A percentile compares a stretch with the other conserved stretches of the same genome.
These are phyloP conservation scores for Halcyon chelicuti DNA, from an alignment of 2,797 vertebrate species.

Conservation along the genomic window DNA sequence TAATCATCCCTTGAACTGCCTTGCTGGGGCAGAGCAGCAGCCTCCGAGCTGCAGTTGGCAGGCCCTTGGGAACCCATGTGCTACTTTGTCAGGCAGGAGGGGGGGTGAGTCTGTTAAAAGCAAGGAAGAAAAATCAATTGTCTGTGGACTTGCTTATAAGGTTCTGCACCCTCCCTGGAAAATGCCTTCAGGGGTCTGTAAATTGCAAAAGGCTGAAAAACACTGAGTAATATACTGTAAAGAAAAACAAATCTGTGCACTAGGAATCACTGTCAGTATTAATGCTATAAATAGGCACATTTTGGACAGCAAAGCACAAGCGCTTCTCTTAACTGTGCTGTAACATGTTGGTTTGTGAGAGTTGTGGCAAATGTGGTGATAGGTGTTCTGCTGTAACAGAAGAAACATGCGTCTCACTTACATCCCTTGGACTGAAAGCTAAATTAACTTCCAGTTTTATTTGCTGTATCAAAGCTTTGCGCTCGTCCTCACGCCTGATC, in stretches of 20 bases:
- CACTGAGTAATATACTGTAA: not conserved
- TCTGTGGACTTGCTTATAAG: not conserved
- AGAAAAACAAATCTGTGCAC: slow-evolving; percentile 16
- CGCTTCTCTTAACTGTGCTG: not conserved
- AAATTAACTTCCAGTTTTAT: slow-evolving; percentile 1
- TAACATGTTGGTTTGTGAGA: not conserved
- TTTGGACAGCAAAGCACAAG: not conserved
- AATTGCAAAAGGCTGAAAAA: slow-evolving; percentile 7
- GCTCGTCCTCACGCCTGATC: not conserved
- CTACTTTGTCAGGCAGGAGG: not conserved
- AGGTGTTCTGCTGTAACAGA: not conserved
- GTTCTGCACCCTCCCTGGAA: not conserved
- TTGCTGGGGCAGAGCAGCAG: not conserved
- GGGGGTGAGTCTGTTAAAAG: not conserved
- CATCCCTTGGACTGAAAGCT: not conserved
- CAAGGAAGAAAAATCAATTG: not conserved
- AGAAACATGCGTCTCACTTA: not conserved
- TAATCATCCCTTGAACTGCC: not conserved
- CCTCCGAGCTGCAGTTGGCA: not conserved
- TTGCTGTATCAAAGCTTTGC: not conserved
- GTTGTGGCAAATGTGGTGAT: not conserved
- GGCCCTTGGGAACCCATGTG: not conserved
- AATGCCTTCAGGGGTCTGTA: slow-evolving; percentile 1
- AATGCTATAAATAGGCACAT: not conserved
- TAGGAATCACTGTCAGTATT: slow-evolving; percentile 4